Conservation (phyloP, 2,113 vertebrate species). For the Pungitius pungitius region DNA sequence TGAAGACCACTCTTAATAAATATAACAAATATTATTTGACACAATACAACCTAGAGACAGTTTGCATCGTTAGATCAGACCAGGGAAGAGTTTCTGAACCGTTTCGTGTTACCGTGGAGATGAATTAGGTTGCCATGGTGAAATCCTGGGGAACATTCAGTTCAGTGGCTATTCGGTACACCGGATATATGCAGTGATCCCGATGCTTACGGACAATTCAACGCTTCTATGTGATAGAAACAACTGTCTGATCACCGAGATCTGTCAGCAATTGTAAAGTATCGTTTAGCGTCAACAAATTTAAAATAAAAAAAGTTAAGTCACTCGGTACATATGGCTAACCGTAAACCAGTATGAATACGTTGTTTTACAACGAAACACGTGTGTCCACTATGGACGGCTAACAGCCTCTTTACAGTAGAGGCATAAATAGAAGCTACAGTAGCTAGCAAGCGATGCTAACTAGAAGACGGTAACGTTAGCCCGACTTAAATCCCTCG, state of each 20-base stretch:
- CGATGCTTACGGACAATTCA: not conserved
- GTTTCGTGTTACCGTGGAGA: not conserved
- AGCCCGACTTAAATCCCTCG: not conserved
- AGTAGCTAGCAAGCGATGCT: slow-evolving; percentile 28
- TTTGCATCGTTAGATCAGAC: too few species aligned
- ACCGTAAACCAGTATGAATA: too few species aligned
- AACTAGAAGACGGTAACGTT: not conserved
- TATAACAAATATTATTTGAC: too few species aligned
- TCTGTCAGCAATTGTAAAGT: not conserved
- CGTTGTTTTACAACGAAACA: not conserved
- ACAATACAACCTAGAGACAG: too few species aligned
- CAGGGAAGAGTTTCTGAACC: too few species aligned
- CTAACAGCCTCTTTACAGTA: not conserved
- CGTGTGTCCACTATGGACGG: not conserved
- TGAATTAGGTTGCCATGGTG: not conserved
- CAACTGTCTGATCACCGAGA: not conserved
- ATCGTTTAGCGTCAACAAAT: too few species aligned
- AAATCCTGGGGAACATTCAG: not conserved
- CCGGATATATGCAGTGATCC: too few species aligned
- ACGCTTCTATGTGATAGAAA: not conserved
- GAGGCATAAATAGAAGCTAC: slow-evolving; percentile 21
- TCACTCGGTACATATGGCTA: too few species aligned
- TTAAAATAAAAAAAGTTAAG: too few species aligned
- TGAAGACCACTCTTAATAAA: too few species aligned
- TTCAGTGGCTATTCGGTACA: too few species aligned